Base-by-base conservation (phyloP, 2,113 vertebrate species). In the Pomatorhinus ruficollis region DNA sequence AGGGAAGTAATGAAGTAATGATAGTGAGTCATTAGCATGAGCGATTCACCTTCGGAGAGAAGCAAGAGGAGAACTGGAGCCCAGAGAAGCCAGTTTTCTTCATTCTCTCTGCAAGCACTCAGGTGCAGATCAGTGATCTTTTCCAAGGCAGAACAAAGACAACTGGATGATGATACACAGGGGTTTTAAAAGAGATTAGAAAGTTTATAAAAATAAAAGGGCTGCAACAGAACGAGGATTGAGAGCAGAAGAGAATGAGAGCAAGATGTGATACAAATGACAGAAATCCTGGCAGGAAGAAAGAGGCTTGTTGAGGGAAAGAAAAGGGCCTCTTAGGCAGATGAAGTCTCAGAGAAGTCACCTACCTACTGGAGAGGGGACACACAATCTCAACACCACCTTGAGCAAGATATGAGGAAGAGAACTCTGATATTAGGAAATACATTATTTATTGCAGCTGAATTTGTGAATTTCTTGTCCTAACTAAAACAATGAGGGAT, bases 191-290 rank as follows among this genome's bases (percentile, higher is more conserved):
- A 92, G 20, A 63, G 21, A 86, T 81, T 89, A 83, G 40, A 56
- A 86, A 80, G 45, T 17, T 89, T 78, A 92, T 71, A 66, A 63
- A 90, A 95, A 92, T 63, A 47, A 93, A 77, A 89, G 50, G 33
- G 15, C 40, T 80, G 24, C 59, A 83, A 80, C 25, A 72, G 45
- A 88, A 87, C 3, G 27, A n/a, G 42, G 54, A 74, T 12, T 0
- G 2, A 92, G 50, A 93, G 10, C 35, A 89, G 68, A 83, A 88
- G 11, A 83, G 37, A 86, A 10, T 40, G 52, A 77, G 56, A 89
- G 50, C 27, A 88, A 77, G 39, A 40, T 39, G 35, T 16, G 25
- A 77, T 40, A 47, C 35, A 81, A 95, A 68, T 47, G 39, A 60
- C 35, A 92, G 71, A 90, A 95, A 87, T 42, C 47, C 52, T 47